Evolutionary conservation across 1,140 invertebrate genomes (phyloP), one percentile per base, ranked within the genome.

Genomic region (Idris sp.): DNA sequence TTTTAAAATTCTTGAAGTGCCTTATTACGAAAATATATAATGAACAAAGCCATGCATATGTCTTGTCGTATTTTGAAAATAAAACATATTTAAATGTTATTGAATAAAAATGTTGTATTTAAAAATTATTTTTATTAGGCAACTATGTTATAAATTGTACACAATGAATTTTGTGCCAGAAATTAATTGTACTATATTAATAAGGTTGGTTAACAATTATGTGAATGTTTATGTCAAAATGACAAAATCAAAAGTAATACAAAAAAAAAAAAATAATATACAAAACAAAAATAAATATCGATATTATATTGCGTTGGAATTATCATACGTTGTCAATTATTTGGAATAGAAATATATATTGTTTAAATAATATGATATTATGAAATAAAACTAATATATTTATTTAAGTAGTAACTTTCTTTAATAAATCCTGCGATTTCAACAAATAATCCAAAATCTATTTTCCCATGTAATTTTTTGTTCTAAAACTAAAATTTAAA

Each of bases 301-400:
- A 62, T 54, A 56, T 75, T 75, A 75, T 36, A 51, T 73, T 79
- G 74, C 69, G 46, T 75, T 77, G 46, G 58, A 68, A 76, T 61
- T 74, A 72, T 58, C n/a, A n/a, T n/a, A 79, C 74, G 58, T 75
- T 79, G 82, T 80, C 53, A 69, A 77, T 80, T 76, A 81, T 48
- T 76, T 78, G 74, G 38, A 81, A 83, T 75, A 81, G 46, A 79
- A 76, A 74, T 74, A 65, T 72, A 78, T 75, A 81, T 77, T 77
- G 76, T 81, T 79, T 80, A 81, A 78, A 84, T 81, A 75, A 76
- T 73, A 79, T 79, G 64, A 82, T 81, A 78, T 53, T n/a, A n/a
- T n/a, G 46, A 78, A 80, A 80, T 80, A 78, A 78, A 78, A 74
- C 76, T 80, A 79, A 81, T 86, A 85, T 81, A 82, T 86, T 84